Evolutionary conservation across 1,140 invertebrate genomes (phyloP), one percentile per base, ranked within the genome.

Genomic region (Drosophila repletoides): DNA sequence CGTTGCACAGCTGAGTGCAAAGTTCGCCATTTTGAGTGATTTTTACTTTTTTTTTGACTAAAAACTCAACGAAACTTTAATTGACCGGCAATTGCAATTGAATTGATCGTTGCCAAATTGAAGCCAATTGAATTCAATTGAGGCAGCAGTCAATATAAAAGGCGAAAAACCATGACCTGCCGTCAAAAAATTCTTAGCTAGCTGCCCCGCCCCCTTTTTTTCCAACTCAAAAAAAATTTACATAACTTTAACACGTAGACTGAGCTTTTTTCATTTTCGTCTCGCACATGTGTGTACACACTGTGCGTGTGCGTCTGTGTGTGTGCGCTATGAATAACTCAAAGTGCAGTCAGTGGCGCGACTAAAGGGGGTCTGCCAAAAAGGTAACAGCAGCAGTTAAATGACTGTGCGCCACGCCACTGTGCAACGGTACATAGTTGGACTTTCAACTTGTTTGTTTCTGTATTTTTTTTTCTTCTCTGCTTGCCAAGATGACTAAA

Each of bases 361-460:
- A 29, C 12, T 46, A 46, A 67, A 22, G 61, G 64, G 46, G 64
- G 64, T 56, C 56, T n/a, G 64, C 64, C 38, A 52, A n/a, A n/a
- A n/a, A n/a, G n/a, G n/a, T n/a, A n/a, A 29, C 29, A 51, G 15
- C 21, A 21, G 26, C 3, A 5, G 12, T 36, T 17, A 40, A 15
- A 9, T 6, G 19, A 19, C 5, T 40, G 43, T 26, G 10, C 41
- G 24, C 33, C 33, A 15, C 24, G 48, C 36, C 31, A 31, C 53
- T 40, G 7, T 38, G 28, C 38, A 53, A 33, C 26, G 40, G 29
- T 22, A 28, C 5, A 45, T 63, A 51, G 36, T 81, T 81, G 79
- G 77, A 81, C 77, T 81, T 81, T 81, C 64, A 74, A 81, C 77
- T 81, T 84, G 76, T 81, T 79, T 79, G 73, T 70, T 59, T 73